Evolutionary conservation across 2,797 vertebrate genomes (phyloP), one percentile per base, ranked within the genome.

Genomic region (Sebastes kiyomatsui): DNA sequence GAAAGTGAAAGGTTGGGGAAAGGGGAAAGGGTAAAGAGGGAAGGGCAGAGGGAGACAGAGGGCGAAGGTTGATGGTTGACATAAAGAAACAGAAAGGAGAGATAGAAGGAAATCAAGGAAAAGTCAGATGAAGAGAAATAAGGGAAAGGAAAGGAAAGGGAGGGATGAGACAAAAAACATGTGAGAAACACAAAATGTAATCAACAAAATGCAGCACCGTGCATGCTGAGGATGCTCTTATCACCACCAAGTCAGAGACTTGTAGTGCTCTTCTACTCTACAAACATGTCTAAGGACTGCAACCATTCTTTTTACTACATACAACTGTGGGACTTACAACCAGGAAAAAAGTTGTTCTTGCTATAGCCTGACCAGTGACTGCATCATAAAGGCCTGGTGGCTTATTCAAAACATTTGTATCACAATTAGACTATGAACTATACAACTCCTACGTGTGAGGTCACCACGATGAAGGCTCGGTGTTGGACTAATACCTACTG

Each of bases 181-280:
- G 67, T 72, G 28, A 84, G 68, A 72, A 77, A 38, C 30, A 84
- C 1, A 79, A 4, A 56, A 52, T 62, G 12, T 46, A 10, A 68
- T 46, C 20, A 62, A 13, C 2, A 62, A 42, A 76, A 38, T 4
- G 3, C 6, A 78, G 30, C 23, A 75, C 6, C 9, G 52, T 16
- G 42, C 59, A 79, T 49, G 46, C 18, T 79, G 32, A 77, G 25
- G 67, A 83, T 38, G 66, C 18, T 72, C 27, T 54, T 9, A 66
- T 65, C 1, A 27, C 18, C 20, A 65, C 14, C 13, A 27, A 49
- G n/a, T 61, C 16, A 35, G 30, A 72, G 25, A 7, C 10, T 28
- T 33, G 20, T 4, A 11, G 6, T 54, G 25, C 25, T 66, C 16
- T 9, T 30, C 20, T 55, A 73, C 11, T 28, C 9, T 12, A 46